Base-by-base conservation (phyloP, 2,888 invertebrate genomes). In the Athalia rosae region DNA sequence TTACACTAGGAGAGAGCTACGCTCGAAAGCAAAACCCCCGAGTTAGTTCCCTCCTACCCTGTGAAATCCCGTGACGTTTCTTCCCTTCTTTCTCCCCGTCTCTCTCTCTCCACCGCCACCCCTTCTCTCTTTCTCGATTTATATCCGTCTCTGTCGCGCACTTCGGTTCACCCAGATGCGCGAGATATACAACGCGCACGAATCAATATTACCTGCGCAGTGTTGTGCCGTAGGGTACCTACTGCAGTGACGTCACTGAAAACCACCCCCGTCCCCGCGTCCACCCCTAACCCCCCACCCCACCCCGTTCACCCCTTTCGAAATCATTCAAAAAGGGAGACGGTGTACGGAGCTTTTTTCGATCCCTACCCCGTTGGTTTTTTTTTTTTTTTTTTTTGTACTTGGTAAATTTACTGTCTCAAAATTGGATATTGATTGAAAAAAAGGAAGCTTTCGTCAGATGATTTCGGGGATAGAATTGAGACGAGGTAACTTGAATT, bases 241-340 rank as follows among this genome's bases (percentile, higher is more conserved):
- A 81, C 82, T 82, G 84, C 85, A 85, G 81, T 85, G 84, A 83
- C 85, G 85, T 85, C 82, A 85, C 69, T 48, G 62, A 41, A 41
- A 47, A 59, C 47, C 79, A 67, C 66, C 61, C 66, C 9, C n/a
- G 58, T 58, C 5, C 58, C 15, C 15, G 15, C n/a, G 11, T 11
- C 53, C 53, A 8, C n/a, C 3, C 53, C 53, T 53, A 53, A 53
- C 4, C 3, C n/a, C 4, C 8, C 53, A 53, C 53, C n/a, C n/a
- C n/a, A n/a, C 53, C 53, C n/a, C 53, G 8, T 11, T 53, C 53
- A 53, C n/a, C 28, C 28, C 28, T 28, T 28, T 28, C 28, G 2
- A 28, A 28, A 28, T 28, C 28, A 28, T 28, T 28, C 50, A 50
- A 53, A 53, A 53, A 53, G 50, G 11, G 50, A 50, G 11, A 50